Base-by-base conservation (phyloP, 2,113 vertebrate genomes). In the Psophia crepitans region DNA sequence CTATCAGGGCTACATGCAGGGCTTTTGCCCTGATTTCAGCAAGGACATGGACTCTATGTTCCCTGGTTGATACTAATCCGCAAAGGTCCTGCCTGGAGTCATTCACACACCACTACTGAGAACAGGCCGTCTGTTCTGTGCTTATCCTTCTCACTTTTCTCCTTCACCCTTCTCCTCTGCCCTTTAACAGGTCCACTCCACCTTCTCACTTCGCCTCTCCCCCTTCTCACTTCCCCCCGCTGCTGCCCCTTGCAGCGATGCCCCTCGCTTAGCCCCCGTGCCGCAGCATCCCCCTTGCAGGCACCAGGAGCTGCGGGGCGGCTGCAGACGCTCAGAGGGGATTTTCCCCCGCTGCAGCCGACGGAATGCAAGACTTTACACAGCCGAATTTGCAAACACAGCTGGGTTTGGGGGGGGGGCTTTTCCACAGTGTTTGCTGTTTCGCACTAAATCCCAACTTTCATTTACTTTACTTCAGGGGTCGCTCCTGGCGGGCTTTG, bases 341-440 rank as follows among this genome's bases (percentile, higher is more conserved):
- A 66, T 49, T 84, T 92, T 81, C 54, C 84, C 89, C 58, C 30
- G 35, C 92, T 79, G 49, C 90, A 66, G 46, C 91, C 84, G 83
- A 35, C 58, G 87, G 87, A 96, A 96, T 49, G 87, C 63, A 83
- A 95, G 90, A 88, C 93, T 97, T 94, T 91, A 77, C 93, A 92
- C 76, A 94, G 88, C 76, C 64, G 71, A 93, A 66, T 90, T 81
- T 74, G 90, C 95, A 95, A 93, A 96, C 95, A 86, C 92, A 96
- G 96, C 92, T 95, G 96, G 84, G 74, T 41, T 70, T 51, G 78
- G 86, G 49, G 63, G 63, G n/a, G n/a, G 70, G 61, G 63, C 82
- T 87, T 90, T 93, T 93, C 87, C 73, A 22, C 92, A 84, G 12
- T 94, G 90, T 96, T 95, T 95, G 95, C 96, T n/a, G 41, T 80